phyloP scores from a whole-genome alignment of 1,140 invertebrate genomes.

The Solen grandis region DNA sequence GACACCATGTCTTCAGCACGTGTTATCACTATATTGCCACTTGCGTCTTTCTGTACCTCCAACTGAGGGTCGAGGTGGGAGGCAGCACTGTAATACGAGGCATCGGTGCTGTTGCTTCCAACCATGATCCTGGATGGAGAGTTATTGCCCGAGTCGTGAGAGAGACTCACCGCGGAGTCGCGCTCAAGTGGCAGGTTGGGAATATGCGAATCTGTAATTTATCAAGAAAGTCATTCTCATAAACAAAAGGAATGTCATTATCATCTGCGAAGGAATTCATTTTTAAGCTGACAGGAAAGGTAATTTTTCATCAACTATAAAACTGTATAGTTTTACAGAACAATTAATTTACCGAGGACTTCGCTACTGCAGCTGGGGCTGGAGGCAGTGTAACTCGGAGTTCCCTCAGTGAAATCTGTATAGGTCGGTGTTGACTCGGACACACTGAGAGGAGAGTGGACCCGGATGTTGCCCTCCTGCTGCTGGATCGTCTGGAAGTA shows the following conservation, averaged over 20 bases:
- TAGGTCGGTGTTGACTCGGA: constrained; percentile 96
- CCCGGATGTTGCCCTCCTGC: constrained; percentile 9
- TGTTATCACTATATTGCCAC: too few relatives aligned
- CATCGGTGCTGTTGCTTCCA: constrained; percentile 21
- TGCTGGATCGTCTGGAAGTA: constrained; percentile 45
- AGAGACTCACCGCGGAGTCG: neutral
- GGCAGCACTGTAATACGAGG: constrained; percentile 32
- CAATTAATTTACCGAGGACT: constrained; percentile 69
- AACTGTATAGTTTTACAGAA: neutral
- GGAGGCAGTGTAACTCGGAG: constrained; percentile 97
- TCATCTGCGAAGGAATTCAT: too few relatives aligned
- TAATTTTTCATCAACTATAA: too few relatives aligned
- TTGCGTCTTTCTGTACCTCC: too few relatives aligned
- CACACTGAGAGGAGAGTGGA: constrained; percentile 93
- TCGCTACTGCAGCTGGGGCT: constrained; percentile 84
- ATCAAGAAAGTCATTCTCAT: neutral
- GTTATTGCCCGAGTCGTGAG: neutral
- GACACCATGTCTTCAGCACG: too few relatives aligned
- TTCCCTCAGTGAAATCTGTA: constrained; percentile 91
- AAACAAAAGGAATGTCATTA: neutral
- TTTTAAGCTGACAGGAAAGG: too few relatives aligned
- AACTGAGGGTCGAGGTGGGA: constrained; percentile 11
- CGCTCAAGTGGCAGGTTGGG: constrained; percentile 30
- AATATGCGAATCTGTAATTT: constrained; percentile 20
- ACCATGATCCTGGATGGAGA: constrained; percentile 22